Percentiles rank a stretch among this genome's conserved stretches.
phyloP scores from a whole-genome alignment of 1,140 invertebrate genomes.

The Pemphigus obesinymphae region DNA sequence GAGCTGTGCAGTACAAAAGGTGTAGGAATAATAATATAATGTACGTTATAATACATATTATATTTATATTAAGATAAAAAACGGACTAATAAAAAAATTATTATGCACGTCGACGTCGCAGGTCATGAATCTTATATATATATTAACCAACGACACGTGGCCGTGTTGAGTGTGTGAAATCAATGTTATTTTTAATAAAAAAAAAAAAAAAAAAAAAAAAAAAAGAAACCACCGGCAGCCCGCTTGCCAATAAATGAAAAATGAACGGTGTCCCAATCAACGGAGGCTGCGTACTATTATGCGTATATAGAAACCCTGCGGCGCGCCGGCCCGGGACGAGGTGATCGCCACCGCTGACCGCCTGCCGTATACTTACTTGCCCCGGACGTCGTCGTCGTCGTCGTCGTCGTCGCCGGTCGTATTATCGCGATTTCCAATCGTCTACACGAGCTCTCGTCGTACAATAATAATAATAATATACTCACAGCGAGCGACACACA shows the following conservation, averaged over 20 bases:
- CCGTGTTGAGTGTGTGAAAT: background rate
- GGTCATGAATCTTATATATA: slow-evolving; percentile 16
- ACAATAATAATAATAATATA: background rate
- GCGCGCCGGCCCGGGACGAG: background rate
- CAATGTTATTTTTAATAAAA: slow-evolving; percentile 31
- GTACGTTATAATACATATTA: background rate
- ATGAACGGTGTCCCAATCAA: slow-evolving; percentile 35
- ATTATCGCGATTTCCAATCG: slow-evolving; percentile 21
- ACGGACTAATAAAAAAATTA: slow-evolving; percentile 22
- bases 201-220: too few relatives aligned
- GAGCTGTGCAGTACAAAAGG: background rate
- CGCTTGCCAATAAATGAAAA: slow-evolving; percentile 39
- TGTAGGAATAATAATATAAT: background rate
- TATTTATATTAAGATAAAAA: slow-evolving; percentile 29
- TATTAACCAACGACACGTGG: too few relatives aligned
- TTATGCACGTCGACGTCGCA: background rate
- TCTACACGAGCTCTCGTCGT: background rate
- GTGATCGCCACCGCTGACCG: background rate
- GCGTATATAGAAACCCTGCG: slow-evolving; percentile 38
- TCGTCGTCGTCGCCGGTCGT: too few relatives aligned
- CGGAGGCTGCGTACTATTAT: too few relatives aligned
- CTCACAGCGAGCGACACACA: background rate
- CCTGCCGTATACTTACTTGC: background rate
- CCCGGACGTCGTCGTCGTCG: background rate
- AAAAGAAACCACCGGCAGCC: background rate